Percentiles rank a stretch among this genome's conserved stretches.
These are phyloP conservation scores for Chymomyza caudatula DNA, from an alignment of 2,888 invertebrate species.

Conservation along the genomic window DNA sequence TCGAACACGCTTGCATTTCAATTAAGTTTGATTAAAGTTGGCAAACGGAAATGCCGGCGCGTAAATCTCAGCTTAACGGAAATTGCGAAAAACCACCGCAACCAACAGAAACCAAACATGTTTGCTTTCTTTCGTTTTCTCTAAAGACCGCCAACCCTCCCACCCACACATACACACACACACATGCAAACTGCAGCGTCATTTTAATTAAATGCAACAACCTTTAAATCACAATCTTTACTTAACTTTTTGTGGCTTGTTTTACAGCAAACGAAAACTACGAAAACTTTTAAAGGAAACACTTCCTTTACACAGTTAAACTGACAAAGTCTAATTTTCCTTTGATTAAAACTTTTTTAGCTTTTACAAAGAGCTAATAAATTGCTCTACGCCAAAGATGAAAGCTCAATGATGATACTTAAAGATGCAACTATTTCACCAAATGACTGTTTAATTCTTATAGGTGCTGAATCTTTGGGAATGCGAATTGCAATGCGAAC, in stretches of 20 bases:
- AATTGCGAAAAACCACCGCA: not conserved
- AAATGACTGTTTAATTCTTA: too few relatives aligned
- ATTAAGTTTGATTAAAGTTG: constrained; percentile 7
- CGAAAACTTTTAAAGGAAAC: not conserved
- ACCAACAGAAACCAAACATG: not conserved
- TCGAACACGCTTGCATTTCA: not conserved
- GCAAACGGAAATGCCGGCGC: not conserved
- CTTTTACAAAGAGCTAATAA: too few relatives aligned
- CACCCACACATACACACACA: not conserved
- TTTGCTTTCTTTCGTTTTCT: not conserved
- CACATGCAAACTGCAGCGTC: not conserved
- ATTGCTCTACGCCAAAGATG: too few relatives aligned
- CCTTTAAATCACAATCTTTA: not conserved
- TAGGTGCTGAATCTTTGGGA: too few relatives aligned
- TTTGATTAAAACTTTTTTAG: too few relatives aligned
- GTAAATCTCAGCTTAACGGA: constrained; percentile 2
- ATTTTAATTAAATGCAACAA: not conserved
- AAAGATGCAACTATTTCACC: too few relatives aligned
- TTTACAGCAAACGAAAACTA: not conserved
- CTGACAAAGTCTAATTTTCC: too few relatives aligned
- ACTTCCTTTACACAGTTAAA: too few relatives aligned
- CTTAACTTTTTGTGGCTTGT: not conserved
- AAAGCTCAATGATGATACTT: too few relatives aligned
- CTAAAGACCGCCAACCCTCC: not conserved
- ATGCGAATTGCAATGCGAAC: too few relatives aligned